Evolutionary conservation across 1,140 invertebrate genomes (phyloP).

Genomic region (Drosophila lowei): DNA sequence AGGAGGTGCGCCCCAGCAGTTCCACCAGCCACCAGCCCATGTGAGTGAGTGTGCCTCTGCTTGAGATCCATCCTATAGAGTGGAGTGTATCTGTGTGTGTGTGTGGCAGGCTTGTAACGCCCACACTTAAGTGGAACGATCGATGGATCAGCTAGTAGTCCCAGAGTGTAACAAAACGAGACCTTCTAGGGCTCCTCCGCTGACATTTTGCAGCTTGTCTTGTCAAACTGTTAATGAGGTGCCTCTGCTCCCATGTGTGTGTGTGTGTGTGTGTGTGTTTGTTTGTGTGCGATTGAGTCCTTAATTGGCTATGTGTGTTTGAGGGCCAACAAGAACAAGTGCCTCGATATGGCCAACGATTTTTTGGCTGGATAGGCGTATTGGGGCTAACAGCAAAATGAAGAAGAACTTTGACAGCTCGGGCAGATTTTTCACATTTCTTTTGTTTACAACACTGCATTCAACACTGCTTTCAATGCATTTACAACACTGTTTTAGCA

Average conservation of each 20-base stretch:
- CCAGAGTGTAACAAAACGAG: not conserved
- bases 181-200: conserved; percentile 2
- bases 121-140: conserved; percentile 28
- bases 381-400: too few relatives aligned
- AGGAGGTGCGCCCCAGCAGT: conserved; percentile 43
- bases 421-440: conserved; percentile 7
- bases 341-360: conserved; percentile 13
- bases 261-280: conserved; percentile 8
- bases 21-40: conserved; percentile 1
- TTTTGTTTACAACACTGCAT: too few relatives aligned
- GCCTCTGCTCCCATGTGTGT: not conserved
- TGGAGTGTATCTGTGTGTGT: conserved; percentile 17
- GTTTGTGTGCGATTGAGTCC: conserved; percentile 16
- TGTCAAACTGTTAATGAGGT: conserved; percentile 48
- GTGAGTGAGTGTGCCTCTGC: conserved; percentile 14
- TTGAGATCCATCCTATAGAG: not conserved
- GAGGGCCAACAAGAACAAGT: conserved; percentile 70
- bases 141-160: conserved; percentile 20
- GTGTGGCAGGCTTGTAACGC: conserved; percentile 31
- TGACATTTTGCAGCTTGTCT: conserved; percentile 47
- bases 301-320: conserved; percentile 44
- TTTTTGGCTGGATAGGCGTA: not conserved
- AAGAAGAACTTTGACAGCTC: not conserved
- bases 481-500: too few relatives aligned
- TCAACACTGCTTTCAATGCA: too few relatives aligned